Evolutionary conservation across 2,888 invertebrate genomes (phyloP).

Genomic region (Eupithecia centaureata): DNA sequence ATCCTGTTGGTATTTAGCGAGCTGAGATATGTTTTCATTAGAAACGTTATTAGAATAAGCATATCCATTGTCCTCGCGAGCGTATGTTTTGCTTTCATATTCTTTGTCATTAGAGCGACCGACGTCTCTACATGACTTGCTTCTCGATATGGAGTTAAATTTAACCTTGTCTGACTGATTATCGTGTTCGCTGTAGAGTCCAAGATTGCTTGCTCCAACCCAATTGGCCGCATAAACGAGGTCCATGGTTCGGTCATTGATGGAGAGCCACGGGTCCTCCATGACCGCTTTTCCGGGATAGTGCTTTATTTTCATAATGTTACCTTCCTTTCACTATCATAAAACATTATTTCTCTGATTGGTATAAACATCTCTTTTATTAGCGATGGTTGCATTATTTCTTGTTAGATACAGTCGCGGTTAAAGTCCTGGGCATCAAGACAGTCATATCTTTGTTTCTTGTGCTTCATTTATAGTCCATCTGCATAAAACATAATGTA

Average conservation of each 20-base stretch:
- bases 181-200: conserved; percentile 70
- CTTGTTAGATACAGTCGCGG: conserved; percentile 29
- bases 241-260: conserved; percentile 88
- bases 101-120: conserved; percentile 66
- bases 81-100: conserved; percentile 63
- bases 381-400: conserved; percentile 57
- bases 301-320: conserved; percentile 91
- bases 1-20: conserved; percentile 86
- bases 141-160: conserved; percentile 79
- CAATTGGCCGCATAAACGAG: conserved; percentile 93
- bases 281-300: conserved; percentile 93
- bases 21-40: conserved; percentile 78
- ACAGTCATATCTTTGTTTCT: conserved; percentile 13
- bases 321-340: conserved; percentile 25
- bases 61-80: conserved; percentile 66
- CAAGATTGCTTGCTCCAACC: conserved; percentile 87
- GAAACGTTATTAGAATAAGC: conserved; percentile 65
- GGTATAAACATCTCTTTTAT: conserved; percentile 34
- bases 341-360: background rate
- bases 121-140: conserved; percentile 79
- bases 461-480: conserved; percentile 8
- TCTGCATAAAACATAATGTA: conserved; percentile 8
- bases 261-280: conserved; percentile 88
- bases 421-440: conserved; percentile 11
- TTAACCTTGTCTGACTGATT: conserved; percentile 63